Conservation (phyloP, 1,140 invertebrate species). For the Euborellia annulipes region DNA sequence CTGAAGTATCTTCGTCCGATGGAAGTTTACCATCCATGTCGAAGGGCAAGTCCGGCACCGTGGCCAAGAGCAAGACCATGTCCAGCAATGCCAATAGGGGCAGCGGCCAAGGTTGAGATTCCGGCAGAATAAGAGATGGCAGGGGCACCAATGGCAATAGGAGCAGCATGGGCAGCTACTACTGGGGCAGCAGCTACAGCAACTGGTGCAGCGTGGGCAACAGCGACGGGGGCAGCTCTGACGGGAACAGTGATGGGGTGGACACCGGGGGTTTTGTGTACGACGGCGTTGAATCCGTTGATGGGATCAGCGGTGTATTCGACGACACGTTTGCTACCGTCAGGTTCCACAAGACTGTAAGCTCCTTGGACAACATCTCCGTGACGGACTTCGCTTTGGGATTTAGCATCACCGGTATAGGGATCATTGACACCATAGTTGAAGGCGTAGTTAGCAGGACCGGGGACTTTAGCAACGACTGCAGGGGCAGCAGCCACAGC, state of each 20-base stretch:
- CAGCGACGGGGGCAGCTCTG: slow-evolving; percentile 20
- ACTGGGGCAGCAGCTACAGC: slow-evolving; percentile 19
- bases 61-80: too few relatives aligned
- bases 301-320: slow-evolving; percentile 39
- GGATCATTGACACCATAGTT: slow-evolving; percentile 5
- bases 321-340: slow-evolving; percentile 40
- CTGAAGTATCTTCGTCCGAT: too few relatives aligned
- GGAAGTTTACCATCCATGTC: too few relatives aligned
- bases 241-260: slow-evolving; percentile 24
- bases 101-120: too few relatives aligned
- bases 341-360: slow-evolving; percentile 27
- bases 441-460: slow-evolving; percentile 2
- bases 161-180: slow-evolving; percentile 22
- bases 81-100: too few relatives aligned
- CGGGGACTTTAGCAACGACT: slow-evolving; percentile 25
- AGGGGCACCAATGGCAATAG: neutral
- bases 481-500: slow-evolving; percentile 24
- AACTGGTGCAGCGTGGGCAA: slow-evolving; percentile 18
- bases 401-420: slow-evolving; percentile 21
- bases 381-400: slow-evolving; percentile 14
- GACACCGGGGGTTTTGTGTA: slow-evolving; percentile 29
- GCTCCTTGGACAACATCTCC: slow-evolving; percentile 27
- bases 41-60: too few relatives aligned
- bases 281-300: slow-evolving; percentile 28
- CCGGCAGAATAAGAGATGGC: too few relatives aligned